Base-by-base conservation (phyloP, 2,888 invertebrate species). In the Machimus rusticus region DNA sequence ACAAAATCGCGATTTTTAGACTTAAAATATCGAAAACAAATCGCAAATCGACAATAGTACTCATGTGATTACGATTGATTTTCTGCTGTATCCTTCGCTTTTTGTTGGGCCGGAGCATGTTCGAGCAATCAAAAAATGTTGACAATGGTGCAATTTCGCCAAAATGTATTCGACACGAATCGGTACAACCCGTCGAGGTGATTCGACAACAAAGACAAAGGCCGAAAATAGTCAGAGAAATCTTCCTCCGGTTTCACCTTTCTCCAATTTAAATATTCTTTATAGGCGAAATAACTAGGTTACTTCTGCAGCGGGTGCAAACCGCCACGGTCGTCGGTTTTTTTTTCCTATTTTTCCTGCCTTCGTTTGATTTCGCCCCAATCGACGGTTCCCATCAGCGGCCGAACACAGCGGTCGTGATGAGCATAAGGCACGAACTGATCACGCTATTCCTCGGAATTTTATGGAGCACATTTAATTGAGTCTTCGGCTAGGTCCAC, bases 261-360 rank as follows among this genome's bases (percentile, higher is more conserved):
- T 85, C 85, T 85, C 85, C 74, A 74, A 85, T 85, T 85, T 85
- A 85, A 85, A 85, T 85, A 85, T 85, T 85, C 85, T 85, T 85
- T 85, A 85, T 85, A 85, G 85, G 85, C 46, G 85, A 74, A 85
- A 43, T 46, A 85, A 74, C 85, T 85, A 19, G 85, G 85, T 85
- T 85, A 85, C 43, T 74, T 46, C 74, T 74, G 37, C 74, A 74
- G 43, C 46, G 46, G 51, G 51, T 14, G 66, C 28, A 85, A 85
- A 85, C 66, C 74, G 23, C 86, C 28, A 77, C 34, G n/a, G 76
- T n/a, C 66, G 66, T 23, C 66, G 19, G 46, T 86, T 28, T 86
- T 12, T 16, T 74, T 74, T 51, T 55, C 55, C 51, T 39, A 74
- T 86, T 31, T 76, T 74, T 84, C 74, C 12, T 19, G 19, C 9